Evolutionary conservation across 1,140 invertebrate genomes (phyloP).

Genomic region (Microplitis demolitor): DNA sequence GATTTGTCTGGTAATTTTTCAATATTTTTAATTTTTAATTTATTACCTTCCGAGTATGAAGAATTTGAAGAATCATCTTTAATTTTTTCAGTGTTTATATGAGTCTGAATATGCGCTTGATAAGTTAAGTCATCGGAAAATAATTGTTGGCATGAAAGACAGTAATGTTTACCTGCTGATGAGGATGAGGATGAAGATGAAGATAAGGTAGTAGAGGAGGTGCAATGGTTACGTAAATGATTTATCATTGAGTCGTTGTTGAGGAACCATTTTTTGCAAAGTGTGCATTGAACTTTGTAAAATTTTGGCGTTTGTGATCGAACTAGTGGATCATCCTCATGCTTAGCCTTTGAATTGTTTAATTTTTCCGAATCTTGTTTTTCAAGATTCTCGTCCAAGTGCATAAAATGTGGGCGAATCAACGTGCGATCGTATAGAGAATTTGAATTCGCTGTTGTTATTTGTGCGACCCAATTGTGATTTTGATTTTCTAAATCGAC

Average conservation of each 20-base stretch:
- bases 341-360: background rate
- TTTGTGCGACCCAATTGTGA: constrained; percentile 51
- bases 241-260: constrained; percentile 59
- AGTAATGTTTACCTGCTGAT: constrained; percentile 40
- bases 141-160: constrained; percentile 61
- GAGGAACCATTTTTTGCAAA: constrained; percentile 59
- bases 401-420: background rate
- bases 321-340: too few relatives aligned
- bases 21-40: background rate
- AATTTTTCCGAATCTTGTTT: background rate
- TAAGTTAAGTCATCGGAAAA: constrained; percentile 57
- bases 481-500: constrained; percentile 54
- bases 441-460: constrained; percentile 38
- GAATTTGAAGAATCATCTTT: constrained; percentile 62
- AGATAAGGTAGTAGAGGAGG: constrained; percentile 22
- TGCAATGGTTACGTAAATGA: constrained; percentile 51
- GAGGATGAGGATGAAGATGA: too few relatives aligned
- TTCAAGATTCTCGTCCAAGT: background rate
- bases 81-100: constrained; percentile 53
- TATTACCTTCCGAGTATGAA: background rate
- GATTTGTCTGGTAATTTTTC: background rate
- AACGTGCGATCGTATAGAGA: constrained; percentile 14
- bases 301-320: constrained; percentile 39
- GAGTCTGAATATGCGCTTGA: constrained; percentile 60
- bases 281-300: constrained; percentile 57